Conservation (phyloP, 2,113 vertebrate species). For the Galbula dea region DNA sequence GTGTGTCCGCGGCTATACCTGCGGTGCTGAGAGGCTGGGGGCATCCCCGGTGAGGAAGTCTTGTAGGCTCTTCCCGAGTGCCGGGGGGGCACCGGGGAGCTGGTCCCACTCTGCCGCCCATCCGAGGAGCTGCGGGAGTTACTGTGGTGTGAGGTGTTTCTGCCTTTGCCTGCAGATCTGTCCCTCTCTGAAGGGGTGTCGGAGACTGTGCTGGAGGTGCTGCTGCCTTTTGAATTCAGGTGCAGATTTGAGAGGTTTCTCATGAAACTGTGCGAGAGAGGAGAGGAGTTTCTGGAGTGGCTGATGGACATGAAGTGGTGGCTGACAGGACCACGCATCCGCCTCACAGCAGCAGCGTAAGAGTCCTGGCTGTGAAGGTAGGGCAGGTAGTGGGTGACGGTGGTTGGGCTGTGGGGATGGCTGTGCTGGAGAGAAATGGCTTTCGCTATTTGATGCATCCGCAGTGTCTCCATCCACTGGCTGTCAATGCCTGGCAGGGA, state of each 20-base stretch:
- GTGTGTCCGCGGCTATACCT: slow-evolving; percentile 54
- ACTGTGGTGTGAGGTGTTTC: slow-evolving; percentile 45
- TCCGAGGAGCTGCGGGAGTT: slow-evolving; percentile 65
- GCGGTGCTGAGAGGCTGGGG: slow-evolving; percentile 46
- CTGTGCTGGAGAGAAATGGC: slow-evolving; percentile 71
- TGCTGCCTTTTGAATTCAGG: slow-evolving; percentile 92
- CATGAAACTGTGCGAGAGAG: slow-evolving; percentile 76
- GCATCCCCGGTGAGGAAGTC: background rate
- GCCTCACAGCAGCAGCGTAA: slow-evolving; percentile 88
- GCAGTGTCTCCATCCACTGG: slow-evolving; percentile 84
- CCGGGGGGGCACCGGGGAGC: slow-evolving; percentile 14
- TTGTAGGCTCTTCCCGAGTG: slow-evolving; percentile 31
- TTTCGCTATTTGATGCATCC: slow-evolving; percentile 77
- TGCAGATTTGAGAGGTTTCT: slow-evolving; percentile 83
- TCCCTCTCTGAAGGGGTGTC: slow-evolving; percentile 83
- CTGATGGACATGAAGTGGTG: slow-evolving; percentile 69
- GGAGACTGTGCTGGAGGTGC: slow-evolving; percentile 87
- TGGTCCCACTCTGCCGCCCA: slow-evolving; percentile 45
- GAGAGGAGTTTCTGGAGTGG: slow-evolving; percentile 86
- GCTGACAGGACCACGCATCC: slow-evolving; percentile 69
- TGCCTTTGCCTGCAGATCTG: slow-evolving; percentile 66
- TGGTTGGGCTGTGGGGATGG: slow-evolving; percentile 77
- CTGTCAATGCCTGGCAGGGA: slow-evolving; percentile 71
- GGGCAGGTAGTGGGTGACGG: slow-evolving; percentile 80
- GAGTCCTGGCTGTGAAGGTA: slow-evolving; percentile 80